Conservation (phyloP, 2,113 vertebrate species). For the Chaetodon trifascialis region DNA sequence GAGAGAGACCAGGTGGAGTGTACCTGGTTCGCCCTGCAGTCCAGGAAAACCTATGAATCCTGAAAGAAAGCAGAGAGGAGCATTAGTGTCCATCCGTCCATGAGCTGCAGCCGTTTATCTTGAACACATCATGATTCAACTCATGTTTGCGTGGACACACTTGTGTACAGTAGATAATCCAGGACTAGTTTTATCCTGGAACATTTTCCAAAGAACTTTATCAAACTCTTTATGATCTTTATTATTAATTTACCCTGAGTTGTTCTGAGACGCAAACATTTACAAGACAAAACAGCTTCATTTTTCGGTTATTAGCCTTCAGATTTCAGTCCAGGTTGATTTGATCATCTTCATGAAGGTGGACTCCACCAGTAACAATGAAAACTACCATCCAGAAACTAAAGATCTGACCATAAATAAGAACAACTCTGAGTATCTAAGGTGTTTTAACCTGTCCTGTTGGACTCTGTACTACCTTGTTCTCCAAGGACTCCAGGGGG, state of each 20-base stretch:
- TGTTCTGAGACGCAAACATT: too few species aligned
- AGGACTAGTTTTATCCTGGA: background rate
- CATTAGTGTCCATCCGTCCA: too few species aligned
- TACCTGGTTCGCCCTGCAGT: conserved; percentile 76
- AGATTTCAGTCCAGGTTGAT: background rate
- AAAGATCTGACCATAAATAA: background rate
- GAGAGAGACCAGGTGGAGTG: background rate
- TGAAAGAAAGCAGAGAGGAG: conserved; percentile 50
- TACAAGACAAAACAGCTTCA: background rate
- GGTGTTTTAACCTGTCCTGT: background rate
- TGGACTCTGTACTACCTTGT: conserved; percentile 60
- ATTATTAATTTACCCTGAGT: too few species aligned
- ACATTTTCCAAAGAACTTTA: too few species aligned
- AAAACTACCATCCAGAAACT: background rate
- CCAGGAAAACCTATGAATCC: conserved; percentile 81
- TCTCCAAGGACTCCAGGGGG: conserved; percentile 66
- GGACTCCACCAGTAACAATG: background rate
- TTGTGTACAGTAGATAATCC: too few species aligned
- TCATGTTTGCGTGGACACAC: background rate
- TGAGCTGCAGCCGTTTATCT: too few species aligned
- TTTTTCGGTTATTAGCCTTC: background rate
- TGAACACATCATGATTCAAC: too few species aligned
- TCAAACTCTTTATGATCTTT: too few species aligned
- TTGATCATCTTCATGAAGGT: background rate
- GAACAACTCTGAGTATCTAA: background rate